Base-by-base conservation (phyloP, 2,797 vertebrate genomes). In the Eulemur coronatus region DNA sequence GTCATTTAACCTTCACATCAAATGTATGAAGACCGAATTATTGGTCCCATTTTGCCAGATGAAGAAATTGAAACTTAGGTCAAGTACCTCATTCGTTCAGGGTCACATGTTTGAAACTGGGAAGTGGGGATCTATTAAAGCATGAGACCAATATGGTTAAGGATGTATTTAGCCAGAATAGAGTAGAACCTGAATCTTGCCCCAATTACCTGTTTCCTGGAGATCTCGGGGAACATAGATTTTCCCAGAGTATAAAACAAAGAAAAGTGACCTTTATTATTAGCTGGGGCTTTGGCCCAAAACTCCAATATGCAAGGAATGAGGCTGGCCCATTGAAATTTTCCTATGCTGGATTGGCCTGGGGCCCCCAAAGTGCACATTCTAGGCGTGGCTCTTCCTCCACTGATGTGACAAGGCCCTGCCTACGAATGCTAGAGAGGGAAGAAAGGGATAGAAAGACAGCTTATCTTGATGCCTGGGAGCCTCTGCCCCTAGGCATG, bases 11-110 rank as follows among this genome's bases (percentile, higher is more conserved):
- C 26, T 89, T 95, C 70, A 93, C 18, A 94, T 91, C 80, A 96
- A 91, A 87, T 46, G 11, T 80, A 84, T 84, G 61, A 97, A 95
- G 61, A 92, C n/a, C 2, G 1, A 79, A 79, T 82, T 69, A 46
- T 59, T 43, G 38, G 22, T 94, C 41, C 18, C 38, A 76, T 81
- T 94, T 94, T 93, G 55, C 20, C 41, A 85, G 33, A 22, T 59
- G 41, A 94, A 91, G 72, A 94, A 93, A 96, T 28, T 55, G 35
- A 92, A 94, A 76, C 59, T 86, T 97, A 87, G 22, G 57, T 84
- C 22, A 91, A 94, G 50, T 33, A 75, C 22, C 28, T 90, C n/a
- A 38, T 93, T 96, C 84, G 15, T 88, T 95, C 59, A 87, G 57
- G 38, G 38, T 85, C 52, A 55, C 38, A 46, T 52, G 18, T 89